Percentiles rank a stretch among this genome's conserved stretches.
Evolutionary conservation across 30 jellyfish, hydroid and myxozoan genomes (phyloP).

Genomic region (Morbakka virulenta): DNA sequence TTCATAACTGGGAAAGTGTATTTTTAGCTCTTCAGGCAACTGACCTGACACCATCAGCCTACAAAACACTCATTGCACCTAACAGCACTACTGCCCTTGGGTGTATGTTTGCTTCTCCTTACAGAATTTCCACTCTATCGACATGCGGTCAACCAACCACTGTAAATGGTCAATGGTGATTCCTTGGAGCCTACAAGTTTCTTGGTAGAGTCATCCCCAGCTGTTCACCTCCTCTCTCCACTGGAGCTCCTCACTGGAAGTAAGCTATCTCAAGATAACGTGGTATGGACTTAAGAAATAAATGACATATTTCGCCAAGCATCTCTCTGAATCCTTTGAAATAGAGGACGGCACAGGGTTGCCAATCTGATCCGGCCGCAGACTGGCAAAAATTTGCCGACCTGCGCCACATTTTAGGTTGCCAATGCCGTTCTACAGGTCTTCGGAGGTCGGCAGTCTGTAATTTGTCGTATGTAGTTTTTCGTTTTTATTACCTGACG

Average conservation of each 20-base stretch:
- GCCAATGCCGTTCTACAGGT: too few species aligned
- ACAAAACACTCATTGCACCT: conserved; percentile 52
- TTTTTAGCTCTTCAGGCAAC: conserved; percentile 15
- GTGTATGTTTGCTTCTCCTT: conserved; percentile 64
- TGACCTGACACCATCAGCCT: conserved; percentile 28
- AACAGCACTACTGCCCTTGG: conserved; percentile 55
- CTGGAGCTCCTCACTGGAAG: conserved; percentile 31
- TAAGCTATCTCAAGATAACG: conserved; percentile 1
- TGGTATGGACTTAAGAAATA: conserved; percentile 17
- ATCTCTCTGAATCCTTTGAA: too few species aligned
- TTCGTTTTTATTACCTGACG: too few species aligned
- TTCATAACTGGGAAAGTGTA: conserved; percentile 18
- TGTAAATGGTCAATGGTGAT: conserved; percentile 41
- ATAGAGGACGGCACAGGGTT: too few species aligned
- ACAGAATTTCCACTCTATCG: conserved; percentile 34
- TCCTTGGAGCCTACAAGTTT: conserved; percentile 49
- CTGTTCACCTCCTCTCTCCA: conserved; percentile 28
- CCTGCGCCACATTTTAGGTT: too few species aligned
- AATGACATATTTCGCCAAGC: background rate
- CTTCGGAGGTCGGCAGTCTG: too few species aligned
- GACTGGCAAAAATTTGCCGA: too few species aligned
- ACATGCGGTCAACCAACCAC: conserved; percentile 38
- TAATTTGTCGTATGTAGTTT: too few species aligned
- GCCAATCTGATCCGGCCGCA: too few species aligned
- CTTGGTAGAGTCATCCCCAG: conserved; percentile 37